Conservation (phyloP, 2,113 vertebrate species). For the Forbesichthys agassizii region DNA sequence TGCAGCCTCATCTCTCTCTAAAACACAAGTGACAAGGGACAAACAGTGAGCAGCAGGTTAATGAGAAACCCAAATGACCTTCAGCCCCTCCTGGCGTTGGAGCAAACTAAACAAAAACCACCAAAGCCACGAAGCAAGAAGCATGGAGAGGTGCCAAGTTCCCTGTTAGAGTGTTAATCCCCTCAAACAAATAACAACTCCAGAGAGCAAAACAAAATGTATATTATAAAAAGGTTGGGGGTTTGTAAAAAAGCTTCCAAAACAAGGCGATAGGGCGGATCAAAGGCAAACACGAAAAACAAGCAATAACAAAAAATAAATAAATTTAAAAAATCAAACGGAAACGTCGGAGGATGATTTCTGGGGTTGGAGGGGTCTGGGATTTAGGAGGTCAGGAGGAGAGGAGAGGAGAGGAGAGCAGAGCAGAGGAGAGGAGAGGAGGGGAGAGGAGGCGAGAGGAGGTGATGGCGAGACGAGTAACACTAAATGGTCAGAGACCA, state of each 20-base stretch:
- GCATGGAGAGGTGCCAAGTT: constrained; percentile 82
- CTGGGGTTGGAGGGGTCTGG: constrained; percentile 27
- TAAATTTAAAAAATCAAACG: neutral
- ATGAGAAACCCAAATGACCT: constrained; percentile 92
- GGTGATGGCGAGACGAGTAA: too few relatives aligned
- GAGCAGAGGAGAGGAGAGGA: constrained; percentile 20
- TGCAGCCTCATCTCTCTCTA: constrained; percentile 99
- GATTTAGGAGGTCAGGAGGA: constrained; percentile 35
- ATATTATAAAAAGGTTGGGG: too few relatives aligned
- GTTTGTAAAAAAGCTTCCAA: constrained; percentile 25
- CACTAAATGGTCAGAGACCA: too few relatives aligned
- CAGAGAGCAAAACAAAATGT: constrained; percentile 73
- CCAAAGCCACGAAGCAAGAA: constrained; percentile 84
- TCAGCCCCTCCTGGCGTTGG: constrained; percentile 84
- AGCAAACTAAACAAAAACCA: constrained; percentile 60
- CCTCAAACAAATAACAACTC: constrained; percentile 64
- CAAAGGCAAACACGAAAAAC: constrained; percentile 1
- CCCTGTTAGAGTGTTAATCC: constrained; percentile 88
- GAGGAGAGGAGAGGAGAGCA: constrained; percentile 54
- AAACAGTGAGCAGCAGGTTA: constrained; percentile 99
- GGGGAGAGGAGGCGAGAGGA: constrained; percentile 42
- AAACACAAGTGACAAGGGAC: constrained; percentile 99
- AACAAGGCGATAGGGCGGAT: constrained; percentile 43
- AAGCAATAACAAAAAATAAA: neutral
- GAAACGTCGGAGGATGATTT: neutral